Evolutionary conservation across 37 sponge, comb jelly and placozoan genomes (phyloP), one percentile per base, ranked within the genome.

Genomic region (Chondrilla cf. caribensis): DNA sequence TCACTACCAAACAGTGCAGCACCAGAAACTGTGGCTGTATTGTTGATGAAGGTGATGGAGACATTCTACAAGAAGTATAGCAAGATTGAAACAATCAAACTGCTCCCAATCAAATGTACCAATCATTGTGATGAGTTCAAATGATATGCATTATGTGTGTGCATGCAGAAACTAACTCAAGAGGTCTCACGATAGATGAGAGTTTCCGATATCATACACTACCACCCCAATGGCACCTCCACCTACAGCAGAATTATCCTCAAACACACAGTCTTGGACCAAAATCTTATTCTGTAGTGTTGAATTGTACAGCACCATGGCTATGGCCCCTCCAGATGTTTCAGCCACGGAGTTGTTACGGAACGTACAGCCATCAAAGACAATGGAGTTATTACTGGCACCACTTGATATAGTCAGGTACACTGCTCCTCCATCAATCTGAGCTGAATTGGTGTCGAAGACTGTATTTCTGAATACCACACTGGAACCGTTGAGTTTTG

Each of bases 1-100:
- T 73, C 44, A 73, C 44, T 73, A 21, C n/a, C 36, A 37, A 41
- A 73, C 76, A 73, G 40, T 4, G 76, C 76, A 73, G 76, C 76
- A 73, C 76, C 76, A 2, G 25, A 40, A 17, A 73, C 24, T 3
- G 17, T 22, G 18, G 76, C 76, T 36, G 41, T 39, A 11, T 73
- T 73, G 44, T 73, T 39, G 24, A 38, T 39, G 41, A 73, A 73
- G 44, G 9, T 39, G 14, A 73, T 73, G 43, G 38, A 36, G 25
- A 73, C 76, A 42, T 73, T 40, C 76, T 73, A 15, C 9, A 73
- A 15, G 24, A 15, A 29, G 11, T 47, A n/a, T n/a, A n/a, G n/a
- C n/a, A n/a, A n/a, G n/a, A n/a, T n/a, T n/a, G n/a, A n/a, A n/a
- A n/a, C n/a, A n/a, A n/a, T n/a, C n/a, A n/a, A n/a, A n/a, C n/a